Percentiles rank a stretch among this genome's conserved stretches.
Evolutionary conservation across 2,888 invertebrate genomes (phyloP).

Genomic region (Drosophila emarginata): DNA sequence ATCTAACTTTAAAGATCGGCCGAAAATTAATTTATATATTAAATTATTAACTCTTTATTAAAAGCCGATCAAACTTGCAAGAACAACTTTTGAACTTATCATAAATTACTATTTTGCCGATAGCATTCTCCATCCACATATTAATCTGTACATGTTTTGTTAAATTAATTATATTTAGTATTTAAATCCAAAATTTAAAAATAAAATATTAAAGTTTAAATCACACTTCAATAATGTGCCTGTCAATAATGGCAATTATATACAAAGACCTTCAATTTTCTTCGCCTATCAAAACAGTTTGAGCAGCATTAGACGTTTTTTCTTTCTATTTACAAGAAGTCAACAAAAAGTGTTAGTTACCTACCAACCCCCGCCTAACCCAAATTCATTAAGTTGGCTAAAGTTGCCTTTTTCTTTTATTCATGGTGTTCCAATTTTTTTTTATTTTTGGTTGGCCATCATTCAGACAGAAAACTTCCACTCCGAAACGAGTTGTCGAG

Average conservation of each 20-base stretch:
- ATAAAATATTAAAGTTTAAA: background rate
- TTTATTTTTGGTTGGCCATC: background rate
- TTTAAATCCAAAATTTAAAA: background rate
- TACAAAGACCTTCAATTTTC: background rate
- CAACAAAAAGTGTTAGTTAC: slow-evolving; percentile 27
- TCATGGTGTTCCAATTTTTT: slow-evolving; percentile 21
- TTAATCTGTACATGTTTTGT: background rate
- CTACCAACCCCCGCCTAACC: slow-evolving; percentile 23
- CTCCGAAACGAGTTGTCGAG: slow-evolving; percentile 11
- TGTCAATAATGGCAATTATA: background rate
- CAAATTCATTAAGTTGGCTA: slow-evolving; percentile 23
- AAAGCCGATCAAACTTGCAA: no score
- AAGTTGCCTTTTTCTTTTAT: slow-evolving; percentile 5
- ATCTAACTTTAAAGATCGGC: no score
- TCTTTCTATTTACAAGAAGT: slow-evolving; percentile 24
- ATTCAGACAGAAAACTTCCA: slow-evolving; percentile 26
- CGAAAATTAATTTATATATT: no score
- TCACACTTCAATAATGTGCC: background rate
- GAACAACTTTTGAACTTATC: no score
- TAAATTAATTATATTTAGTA: background rate
- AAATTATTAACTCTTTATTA: no score
- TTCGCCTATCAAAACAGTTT: slow-evolving; percentile 18
- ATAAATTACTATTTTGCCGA: no score
- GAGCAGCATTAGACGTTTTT: background rate
- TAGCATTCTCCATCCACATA: no score